Conservation (phyloP, 2,888 invertebrate genomes). For the Alitta virens region DNA sequence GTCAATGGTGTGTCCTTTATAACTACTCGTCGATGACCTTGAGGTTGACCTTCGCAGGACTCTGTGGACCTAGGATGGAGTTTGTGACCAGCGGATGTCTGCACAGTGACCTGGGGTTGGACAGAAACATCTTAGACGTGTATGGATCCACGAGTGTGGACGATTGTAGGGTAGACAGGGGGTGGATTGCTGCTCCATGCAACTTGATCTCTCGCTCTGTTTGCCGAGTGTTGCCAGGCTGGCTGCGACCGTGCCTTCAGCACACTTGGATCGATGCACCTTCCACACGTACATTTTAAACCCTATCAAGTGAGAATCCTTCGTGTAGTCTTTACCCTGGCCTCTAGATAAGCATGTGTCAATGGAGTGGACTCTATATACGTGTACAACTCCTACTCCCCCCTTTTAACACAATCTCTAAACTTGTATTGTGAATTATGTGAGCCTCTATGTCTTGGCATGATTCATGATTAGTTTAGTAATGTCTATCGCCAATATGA, state of each 20-base stretch:
- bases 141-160: background rate
- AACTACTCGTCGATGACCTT: too few relatives aligned
- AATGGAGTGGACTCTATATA: background rate
- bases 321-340: background rate
- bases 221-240: background rate
- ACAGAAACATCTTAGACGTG: too few relatives aligned
- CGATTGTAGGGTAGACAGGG: background rate
- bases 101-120: too few relatives aligned
- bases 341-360: background rate
- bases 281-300: background rate
- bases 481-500: too few relatives aligned
- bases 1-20: too few relatives aligned
- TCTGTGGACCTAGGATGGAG: too few relatives aligned
- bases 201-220: background rate
- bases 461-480: too few relatives aligned
- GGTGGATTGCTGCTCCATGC: background rate
- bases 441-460: too few relatives aligned
- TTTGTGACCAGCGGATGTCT: too few relatives aligned
- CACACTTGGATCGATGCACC: background rate
- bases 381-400: background rate
- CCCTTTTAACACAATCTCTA: background rate
- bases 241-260: background rate
- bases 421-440: too few relatives aligned
- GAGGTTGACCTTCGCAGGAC: too few relatives aligned
- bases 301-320: background rate